phyloP scores from a whole-genome alignment of 2,888 invertebrate species.

The Cancer borealis region DNA sequence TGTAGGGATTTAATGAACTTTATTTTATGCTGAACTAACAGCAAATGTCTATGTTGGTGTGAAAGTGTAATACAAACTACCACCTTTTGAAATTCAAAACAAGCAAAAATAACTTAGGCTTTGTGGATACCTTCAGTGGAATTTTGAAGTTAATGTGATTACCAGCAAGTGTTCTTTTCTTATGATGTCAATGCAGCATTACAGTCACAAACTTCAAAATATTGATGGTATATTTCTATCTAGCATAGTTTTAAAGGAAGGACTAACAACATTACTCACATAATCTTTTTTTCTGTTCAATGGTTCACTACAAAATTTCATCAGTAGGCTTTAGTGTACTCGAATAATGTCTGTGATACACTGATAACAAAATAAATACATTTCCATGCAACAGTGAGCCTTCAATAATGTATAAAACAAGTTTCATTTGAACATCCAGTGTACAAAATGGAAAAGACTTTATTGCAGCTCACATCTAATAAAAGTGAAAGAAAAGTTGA shows the following conservation, averaged over 20 bases:
- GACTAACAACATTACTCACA: not conserved
- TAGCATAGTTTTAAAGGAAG: not conserved
- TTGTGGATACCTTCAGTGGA: not conserved
- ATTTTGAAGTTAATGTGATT: not conserved
- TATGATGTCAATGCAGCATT: not conserved
- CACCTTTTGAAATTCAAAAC: not conserved
- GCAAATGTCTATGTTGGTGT: not conserved
- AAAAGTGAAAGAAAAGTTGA: not conserved
- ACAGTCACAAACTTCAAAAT: not conserved
- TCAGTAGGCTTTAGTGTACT: conserved; percentile 43
- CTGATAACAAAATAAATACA: conserved; percentile 30
- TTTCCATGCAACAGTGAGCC: conserved; percentile 41
- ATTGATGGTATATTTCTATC: not conserved
- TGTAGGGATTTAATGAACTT: not conserved
- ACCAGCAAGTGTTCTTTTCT: not conserved
- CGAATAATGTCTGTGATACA: conserved; percentile 22
- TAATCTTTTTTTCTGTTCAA: not conserved
- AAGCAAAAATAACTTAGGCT: not conserved
- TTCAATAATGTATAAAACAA: conserved; percentile 25
- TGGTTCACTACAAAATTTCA: not conserved
- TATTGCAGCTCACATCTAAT: not conserved
- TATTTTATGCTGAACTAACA: not conserved
- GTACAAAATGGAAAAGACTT: conserved; percentile 20
- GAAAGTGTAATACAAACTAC: not conserved
- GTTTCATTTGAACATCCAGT: conserved; percentile 25